Conservation (phyloP, 2,888 invertebrate species). For the Leptinotarsa juncta region DNA sequence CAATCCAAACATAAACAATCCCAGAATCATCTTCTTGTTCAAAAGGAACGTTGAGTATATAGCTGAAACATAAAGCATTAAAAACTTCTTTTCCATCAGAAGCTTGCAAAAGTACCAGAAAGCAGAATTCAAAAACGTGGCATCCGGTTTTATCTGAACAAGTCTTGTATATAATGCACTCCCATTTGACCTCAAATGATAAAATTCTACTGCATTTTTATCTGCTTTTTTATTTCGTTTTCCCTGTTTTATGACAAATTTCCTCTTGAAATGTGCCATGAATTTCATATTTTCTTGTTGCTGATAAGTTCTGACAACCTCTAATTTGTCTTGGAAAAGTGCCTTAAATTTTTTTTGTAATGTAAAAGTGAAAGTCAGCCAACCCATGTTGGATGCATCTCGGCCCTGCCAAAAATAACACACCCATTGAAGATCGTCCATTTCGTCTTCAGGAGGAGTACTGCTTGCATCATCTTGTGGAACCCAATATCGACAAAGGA, state of each 20-base stretch:
- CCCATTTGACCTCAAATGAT: conserved; percentile 95
- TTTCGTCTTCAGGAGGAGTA: conserved; percentile 57
- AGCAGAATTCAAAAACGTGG: conserved; percentile 87
- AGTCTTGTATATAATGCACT: conserved; percentile 92
- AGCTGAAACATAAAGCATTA: conserved; percentile 69
- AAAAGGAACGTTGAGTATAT: conserved; percentile 92
- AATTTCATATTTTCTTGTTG: conserved; percentile 99
- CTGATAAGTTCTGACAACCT: conserved; percentile 94
- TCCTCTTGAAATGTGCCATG: conserved; percentile 94
- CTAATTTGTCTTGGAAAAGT: conserved; percentile 88
- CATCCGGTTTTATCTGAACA: conserved; percentile 90
- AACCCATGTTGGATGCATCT: conserved; percentile 98
- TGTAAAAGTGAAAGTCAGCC: conserved; percentile 98
- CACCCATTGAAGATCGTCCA: conserved; percentile 82
- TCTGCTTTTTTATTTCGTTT: conserved; percentile 72
- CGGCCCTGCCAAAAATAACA: conserved; percentile 99
- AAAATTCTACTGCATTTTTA: conserved; percentile 83
- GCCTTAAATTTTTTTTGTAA: conserved; percentile 91
- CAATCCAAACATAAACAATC: conserved; percentile 97
- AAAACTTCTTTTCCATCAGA: neutral
- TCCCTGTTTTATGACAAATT: conserved; percentile 93
- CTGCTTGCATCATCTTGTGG: conserved; percentile 71
- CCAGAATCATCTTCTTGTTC: conserved; percentile 88
- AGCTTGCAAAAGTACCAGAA: conserved; percentile 79
- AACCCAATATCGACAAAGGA: conserved; percentile 95